A percentile compares a stretch with the other conserved stretches of the same genome.
Evolutionary conservation across 1,140 invertebrate genomes (phyloP).

Genomic region (Parapsyche elsis): DNA sequence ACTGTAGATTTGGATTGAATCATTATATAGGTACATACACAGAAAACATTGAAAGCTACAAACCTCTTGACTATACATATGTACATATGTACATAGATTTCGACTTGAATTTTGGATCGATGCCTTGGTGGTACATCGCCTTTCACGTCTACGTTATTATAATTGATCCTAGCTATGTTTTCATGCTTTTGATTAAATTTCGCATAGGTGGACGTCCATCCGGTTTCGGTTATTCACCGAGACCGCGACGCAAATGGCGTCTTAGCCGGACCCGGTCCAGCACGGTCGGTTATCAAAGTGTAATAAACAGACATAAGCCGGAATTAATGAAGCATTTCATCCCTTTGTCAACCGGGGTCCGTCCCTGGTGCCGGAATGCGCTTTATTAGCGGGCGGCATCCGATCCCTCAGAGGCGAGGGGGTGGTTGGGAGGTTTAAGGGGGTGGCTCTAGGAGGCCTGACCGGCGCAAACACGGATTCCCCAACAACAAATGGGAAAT

Average conservation of each 20-base stretch:
- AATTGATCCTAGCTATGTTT: too few relatives aligned
- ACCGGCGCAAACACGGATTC: slow-evolving; percentile 17
- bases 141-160: too few relatives aligned
- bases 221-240: too few relatives aligned
- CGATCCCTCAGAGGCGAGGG: neutral
- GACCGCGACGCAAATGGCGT: slow-evolving; percentile 8
- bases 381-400: slow-evolving; percentile 51
- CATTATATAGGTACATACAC: too few relatives aligned
- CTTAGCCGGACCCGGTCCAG: slow-evolving; percentile 18
- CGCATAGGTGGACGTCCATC: too few relatives aligned
- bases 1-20: too few relatives aligned
- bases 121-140: too few relatives aligned
- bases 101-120: too few relatives aligned
- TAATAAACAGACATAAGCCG: slow-evolving; percentile 56
- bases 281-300: slow-evolving; percentile 46
- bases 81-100: too few relatives aligned
- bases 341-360: slow-evolving; percentile 50
- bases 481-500: slow-evolving; percentile 36
- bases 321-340: slow-evolving; percentile 57
- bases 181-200: too few relatives aligned
- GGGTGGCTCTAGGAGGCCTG: neutral
- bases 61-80: too few relatives aligned
- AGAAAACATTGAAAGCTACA: too few relatives aligned
- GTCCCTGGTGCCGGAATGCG: slow-evolving; percentile 53
- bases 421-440: neutral